Conservation (phyloP, 2,888 invertebrate species). For the Drosophila cyrtoloma region DNA sequence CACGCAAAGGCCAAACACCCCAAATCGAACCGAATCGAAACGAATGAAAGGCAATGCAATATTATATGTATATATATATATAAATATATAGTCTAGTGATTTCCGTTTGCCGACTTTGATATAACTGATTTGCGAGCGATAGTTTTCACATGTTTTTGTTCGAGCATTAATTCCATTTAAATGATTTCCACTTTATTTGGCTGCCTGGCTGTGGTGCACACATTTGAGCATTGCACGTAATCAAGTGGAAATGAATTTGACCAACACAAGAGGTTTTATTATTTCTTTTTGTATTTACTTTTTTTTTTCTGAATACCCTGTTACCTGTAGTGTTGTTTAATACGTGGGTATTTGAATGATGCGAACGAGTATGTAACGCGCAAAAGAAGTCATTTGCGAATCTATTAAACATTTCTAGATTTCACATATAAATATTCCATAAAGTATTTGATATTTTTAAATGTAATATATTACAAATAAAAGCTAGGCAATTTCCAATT, state of each 20-base stretch:
- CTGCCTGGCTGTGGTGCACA: constrained; percentile 32
- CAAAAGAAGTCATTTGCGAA: neutral
- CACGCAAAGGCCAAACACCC: constrained; percentile 34
- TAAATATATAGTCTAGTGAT: constrained; percentile 13
- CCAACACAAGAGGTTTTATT: constrained; percentile 77
- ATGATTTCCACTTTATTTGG: constrained; percentile 71
- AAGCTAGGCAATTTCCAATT: neutral
- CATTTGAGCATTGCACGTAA: constrained; percentile 67
- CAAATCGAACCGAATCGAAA: constrained; percentile 8
- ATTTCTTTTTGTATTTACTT: constrained; percentile 16
- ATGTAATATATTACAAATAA: neutral
- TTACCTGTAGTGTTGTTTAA: neutral
- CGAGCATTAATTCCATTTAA: constrained; percentile 80
- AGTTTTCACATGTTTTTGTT: constrained; percentile 80
- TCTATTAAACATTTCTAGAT: neutral
- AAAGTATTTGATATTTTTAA: neutral
- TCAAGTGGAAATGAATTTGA: constrained; percentile 83
- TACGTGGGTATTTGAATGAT: neutral
- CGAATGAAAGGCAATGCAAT: constrained; percentile 10
- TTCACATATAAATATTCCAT: neutral
- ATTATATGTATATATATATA: neutral
- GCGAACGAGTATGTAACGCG: neutral
- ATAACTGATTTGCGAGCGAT: constrained; percentile 56
- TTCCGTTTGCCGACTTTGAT: constrained; percentile 37
- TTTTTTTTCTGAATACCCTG: constrained; percentile 15